phyloP scores from a whole-genome alignment of 2,113 vertebrate genomes.

The Hepsetus odoe region DNA sequence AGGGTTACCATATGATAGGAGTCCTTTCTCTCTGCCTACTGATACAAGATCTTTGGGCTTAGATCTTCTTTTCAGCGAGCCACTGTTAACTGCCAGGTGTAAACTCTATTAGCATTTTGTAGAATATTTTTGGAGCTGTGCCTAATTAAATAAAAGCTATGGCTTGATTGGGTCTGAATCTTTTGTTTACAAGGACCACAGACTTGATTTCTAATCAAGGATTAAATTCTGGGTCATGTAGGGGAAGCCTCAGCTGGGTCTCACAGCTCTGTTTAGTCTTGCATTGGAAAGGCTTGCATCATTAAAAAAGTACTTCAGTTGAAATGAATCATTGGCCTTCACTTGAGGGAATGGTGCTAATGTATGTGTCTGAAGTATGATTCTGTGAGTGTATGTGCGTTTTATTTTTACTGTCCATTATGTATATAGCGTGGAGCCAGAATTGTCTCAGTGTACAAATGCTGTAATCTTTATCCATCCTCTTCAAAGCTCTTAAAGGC shows the following conservation, averaged over 20 bases:
- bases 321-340: too few species aligned
- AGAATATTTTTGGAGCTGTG: neutral
- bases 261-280: neutral
- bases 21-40: neutral
- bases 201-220: conserved; percentile 12
- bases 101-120: neutral
- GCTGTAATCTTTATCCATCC: conserved; percentile 43
- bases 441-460: conserved; percentile 24
- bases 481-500: conserved; percentile 37
- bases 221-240: neutral
- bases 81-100: neutral
- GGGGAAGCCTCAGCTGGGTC: neutral
- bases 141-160: neutral
- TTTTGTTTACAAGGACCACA: neutral
- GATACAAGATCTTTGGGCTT: neutral
- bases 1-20: neutral
- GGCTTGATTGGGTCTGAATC: neutral
- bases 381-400: neutral
- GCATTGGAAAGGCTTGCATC: neutral
- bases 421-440: neutral
- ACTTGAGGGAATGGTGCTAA: too few species aligned
- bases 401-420: neutral
- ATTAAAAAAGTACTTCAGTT: neutral
- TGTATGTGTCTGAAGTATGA: too few species aligned
- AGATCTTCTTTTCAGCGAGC: neutral